These are phyloP conservation scores for Drosophila chauvacae DNA, from an alignment of 1,140 invertebrate genomes.

Conservation along the genomic window DNA sequence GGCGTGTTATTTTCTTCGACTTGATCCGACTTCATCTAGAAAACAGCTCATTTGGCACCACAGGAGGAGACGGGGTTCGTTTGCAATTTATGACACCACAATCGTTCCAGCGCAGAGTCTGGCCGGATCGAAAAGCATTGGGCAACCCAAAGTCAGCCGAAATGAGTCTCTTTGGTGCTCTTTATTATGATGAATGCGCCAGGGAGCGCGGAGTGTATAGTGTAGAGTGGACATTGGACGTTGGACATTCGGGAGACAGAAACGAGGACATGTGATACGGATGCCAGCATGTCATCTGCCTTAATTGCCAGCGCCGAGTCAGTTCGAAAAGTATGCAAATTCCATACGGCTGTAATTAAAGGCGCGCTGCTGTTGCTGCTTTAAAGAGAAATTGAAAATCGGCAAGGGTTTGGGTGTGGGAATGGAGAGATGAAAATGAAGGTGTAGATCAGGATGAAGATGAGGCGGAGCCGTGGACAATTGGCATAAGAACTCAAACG, in stretches of 20 bases:
- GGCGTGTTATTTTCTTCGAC: not conserved
- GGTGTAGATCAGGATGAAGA: not conserved
- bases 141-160: slow-evolving; percentile 54
- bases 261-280: slow-evolving; percentile 36
- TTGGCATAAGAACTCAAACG: slow-evolving; percentile 2
- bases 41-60: not conserved
- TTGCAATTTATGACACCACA: slow-evolving; percentile 77
- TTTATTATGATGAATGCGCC: slow-evolving; percentile 74
- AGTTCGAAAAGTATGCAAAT: slow-evolving; percentile 41
- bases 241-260: slow-evolving; percentile 13
- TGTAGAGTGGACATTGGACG: slow-evolving; percentile 8
- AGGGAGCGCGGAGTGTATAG: slow-evolving; percentile 8
- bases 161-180: slow-evolving; percentile 75
- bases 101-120: slow-evolving; percentile 56
- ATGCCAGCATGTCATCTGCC: slow-evolving; percentile 38
- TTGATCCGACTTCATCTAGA: not conserved
- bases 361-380: not conserved
- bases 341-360: slow-evolving; percentile 36
- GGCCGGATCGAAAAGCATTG: slow-evolving; percentile 61
- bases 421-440: not conserved
- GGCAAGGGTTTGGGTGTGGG: not conserved
- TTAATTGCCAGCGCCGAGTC: slow-evolving; percentile 34
- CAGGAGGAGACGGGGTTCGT: slow-evolving; percentile 43
- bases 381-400: slow-evolving; percentile 13
- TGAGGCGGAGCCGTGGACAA: slow-evolving; percentile 25